Evolutionary conservation across 1,140 invertebrate species (phyloP).

Genomic region (Scaptomyza montana): DNA sequence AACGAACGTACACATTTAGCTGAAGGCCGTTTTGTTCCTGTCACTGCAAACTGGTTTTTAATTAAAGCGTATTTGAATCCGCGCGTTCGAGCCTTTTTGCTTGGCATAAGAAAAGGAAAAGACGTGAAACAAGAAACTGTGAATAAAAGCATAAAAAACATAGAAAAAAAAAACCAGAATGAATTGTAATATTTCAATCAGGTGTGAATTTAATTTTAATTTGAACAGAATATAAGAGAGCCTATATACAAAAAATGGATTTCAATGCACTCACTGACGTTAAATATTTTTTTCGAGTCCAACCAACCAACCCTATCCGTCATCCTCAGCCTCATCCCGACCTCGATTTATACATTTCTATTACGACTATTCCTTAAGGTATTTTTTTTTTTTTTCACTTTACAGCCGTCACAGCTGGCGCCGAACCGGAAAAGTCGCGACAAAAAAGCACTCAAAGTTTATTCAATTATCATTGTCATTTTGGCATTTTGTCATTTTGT

Average conservation of each 20-base stretch:
- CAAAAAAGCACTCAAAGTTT: conserved; percentile 70
- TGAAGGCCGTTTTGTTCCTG: conserved; percentile 25
- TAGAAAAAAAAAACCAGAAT: conserved; percentile 17
- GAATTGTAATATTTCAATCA: conserved; percentile 58
- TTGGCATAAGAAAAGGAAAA: conserved; percentile 9
- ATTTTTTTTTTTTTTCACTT: conserved; percentile 7
- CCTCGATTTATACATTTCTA: neutral
- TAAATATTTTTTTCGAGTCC: conserved; percentile 53
- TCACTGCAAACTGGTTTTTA: conserved; percentile 68
- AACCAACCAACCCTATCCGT: conserved; percentile 2
- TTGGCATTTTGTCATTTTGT: conserved; percentile 28
- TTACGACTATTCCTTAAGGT: conserved; percentile 20
- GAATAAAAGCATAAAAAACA: conserved; percentile 8
- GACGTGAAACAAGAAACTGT: conserved; percentile 22
- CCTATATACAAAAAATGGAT: conserved; percentile 27
- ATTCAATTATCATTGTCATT: conserved; percentile 76
- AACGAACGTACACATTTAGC: neutral
- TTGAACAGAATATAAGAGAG: neutral
- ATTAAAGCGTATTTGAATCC: conserved; percentile 66
- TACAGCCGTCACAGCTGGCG: conserved; percentile 28
- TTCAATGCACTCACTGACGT: conserved; percentile 76
- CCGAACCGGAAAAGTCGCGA: conserved; percentile 33
- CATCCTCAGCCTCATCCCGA: conserved; percentile 14
- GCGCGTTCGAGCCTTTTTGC: conserved; percentile 1
- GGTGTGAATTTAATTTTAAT: conserved; percentile 63